Evolutionary conservation across 2,113 vertebrate species (phyloP).

Genomic region (Xiphophorus hellerii): DNA sequence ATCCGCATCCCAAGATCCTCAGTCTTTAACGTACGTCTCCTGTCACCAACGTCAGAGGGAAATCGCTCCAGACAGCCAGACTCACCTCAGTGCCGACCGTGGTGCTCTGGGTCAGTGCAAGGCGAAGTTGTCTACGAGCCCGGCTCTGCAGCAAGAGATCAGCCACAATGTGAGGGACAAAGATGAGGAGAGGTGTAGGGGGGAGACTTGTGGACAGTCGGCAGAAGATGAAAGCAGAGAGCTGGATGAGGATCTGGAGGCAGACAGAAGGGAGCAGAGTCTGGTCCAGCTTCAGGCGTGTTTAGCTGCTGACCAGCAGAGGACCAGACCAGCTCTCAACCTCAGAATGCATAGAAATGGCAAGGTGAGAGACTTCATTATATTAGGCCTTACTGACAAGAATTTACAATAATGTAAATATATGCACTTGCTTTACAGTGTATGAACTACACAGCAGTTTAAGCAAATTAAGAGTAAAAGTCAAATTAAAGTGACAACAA

Average conservation of each 20-base stretch:
- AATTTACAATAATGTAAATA: background rate
- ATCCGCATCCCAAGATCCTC: conserved; percentile 70
- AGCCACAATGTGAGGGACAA: conserved; percentile 47
- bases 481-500: no score
- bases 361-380: conserved; percentile 44
- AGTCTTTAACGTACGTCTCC: conserved; percentile 72
- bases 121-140: conserved; percentile 36
- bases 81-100: conserved; percentile 30
- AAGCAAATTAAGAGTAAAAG: no score
- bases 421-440: background rate
- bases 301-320: conserved; percentile 44
- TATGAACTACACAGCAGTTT: background rate
- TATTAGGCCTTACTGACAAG: background rate
- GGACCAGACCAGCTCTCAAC: conserved; percentile 29
- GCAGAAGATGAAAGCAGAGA: conserved; percentile 81
- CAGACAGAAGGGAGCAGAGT: conserved; percentile 38
- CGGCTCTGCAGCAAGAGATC: conserved; percentile 69
- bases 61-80: conserved; percentile 78
- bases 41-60: conserved; percentile 68
- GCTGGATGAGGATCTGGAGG: conserved; percentile 74
- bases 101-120: conserved; percentile 29
- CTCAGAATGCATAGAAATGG: conserved; percentile 42
- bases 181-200: conserved; percentile 47
- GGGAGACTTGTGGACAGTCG: conserved; percentile 58
- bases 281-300: conserved; percentile 61